These are phyloP conservation scores for Himalopsyche japonica DNA, from an alignment of 2,888 invertebrate genomes.

Conservation along the genomic window DNA sequence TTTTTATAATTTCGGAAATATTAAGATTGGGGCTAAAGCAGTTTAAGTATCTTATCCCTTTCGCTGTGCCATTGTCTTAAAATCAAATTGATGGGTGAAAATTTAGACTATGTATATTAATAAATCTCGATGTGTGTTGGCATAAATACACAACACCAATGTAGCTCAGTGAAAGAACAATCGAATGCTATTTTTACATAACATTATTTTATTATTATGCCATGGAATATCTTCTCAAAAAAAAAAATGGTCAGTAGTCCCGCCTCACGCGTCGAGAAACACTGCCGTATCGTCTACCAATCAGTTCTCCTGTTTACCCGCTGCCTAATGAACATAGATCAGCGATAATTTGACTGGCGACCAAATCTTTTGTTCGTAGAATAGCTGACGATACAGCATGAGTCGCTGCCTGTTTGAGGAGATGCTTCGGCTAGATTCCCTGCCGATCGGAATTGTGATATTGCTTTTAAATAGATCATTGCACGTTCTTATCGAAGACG, in stretches of 20 bases:
- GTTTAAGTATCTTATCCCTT: no score
- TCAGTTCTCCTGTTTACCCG: conserved; percentile 18
- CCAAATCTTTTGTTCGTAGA: conserved; percentile 15
- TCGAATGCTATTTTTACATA: no score
- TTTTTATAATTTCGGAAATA: no score
- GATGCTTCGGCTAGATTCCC: not conserved
- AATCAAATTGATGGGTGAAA: no score
- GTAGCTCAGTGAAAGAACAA: no score
- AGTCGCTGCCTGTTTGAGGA: not conserved
- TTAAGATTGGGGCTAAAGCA: no score
- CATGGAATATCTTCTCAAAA: no score
- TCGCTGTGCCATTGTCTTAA: no score
- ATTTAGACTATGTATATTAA: no score
- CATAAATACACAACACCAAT: no score
- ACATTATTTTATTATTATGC: no score
- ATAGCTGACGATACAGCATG: not conserved
- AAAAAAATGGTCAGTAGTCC: not conserved
- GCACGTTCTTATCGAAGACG: not conserved
- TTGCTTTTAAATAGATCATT: not conserved
- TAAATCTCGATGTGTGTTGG: no score
- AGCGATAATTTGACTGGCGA: conserved; percentile 31
- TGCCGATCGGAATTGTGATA: not conserved
- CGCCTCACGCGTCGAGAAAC: not conserved
- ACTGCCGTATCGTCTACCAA: not conserved
- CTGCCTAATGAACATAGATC: conserved; percentile 35